Conservation (phyloP, 2,113 vertebrate genomes). For the Pterocles orientalis region DNA sequence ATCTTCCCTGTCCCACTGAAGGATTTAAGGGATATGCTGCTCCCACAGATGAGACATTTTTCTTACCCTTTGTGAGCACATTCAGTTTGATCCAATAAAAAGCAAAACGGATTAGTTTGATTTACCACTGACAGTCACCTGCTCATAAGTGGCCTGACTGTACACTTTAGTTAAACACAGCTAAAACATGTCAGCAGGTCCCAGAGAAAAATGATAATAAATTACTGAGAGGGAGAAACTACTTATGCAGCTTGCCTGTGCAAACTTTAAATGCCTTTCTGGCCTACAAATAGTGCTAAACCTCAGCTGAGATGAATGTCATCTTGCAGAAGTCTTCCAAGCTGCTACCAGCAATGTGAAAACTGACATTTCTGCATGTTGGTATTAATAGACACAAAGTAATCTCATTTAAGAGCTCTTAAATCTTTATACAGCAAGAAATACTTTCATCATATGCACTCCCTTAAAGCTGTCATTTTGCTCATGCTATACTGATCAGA, state of each 20-base stretch:
- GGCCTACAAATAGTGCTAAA: neutral
- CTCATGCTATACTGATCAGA: neutral
- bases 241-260: neutral
- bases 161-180: neutral
- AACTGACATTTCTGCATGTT: neutral
- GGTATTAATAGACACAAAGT: neutral
- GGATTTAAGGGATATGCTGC: neutral
- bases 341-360: neutral
- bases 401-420: neutral
- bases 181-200: neutral
- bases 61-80: neutral
- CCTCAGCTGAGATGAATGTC: neutral
- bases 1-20: neutral
- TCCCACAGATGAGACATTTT: neutral
- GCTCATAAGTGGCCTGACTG: neutral
- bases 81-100: slow-evolving; percentile 2
- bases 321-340: neutral
- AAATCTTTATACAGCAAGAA: neutral
- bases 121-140: neutral
- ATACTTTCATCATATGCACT: neutral
- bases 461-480: neutral
- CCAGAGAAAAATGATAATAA: neutral
- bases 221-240: neutral
- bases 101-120: neutral
- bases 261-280: neutral